These are phyloP conservation scores for Drosophila dives DNA, from an alignment of 2,888 invertebrate species.

Conservation along the genomic window DNA sequence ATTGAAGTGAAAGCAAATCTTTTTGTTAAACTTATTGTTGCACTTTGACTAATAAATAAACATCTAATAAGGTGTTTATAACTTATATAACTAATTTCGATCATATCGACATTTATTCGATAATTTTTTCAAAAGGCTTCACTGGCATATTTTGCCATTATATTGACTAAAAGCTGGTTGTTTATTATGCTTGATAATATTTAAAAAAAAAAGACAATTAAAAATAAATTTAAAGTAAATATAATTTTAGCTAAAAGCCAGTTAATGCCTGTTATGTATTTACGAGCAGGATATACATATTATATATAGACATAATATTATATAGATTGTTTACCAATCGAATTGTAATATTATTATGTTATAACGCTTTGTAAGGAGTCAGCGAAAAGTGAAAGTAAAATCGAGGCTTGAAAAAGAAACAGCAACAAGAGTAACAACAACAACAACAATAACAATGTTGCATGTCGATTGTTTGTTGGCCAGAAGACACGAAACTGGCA, in stretches of 20 bases:
- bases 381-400: constrained; percentile 54
- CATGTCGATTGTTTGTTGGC: constrained; percentile 32
- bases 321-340: constrained; percentile 4
- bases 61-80: background rate
- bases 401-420: constrained; percentile 22
- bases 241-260: background rate
- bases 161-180: background rate
- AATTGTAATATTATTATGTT: constrained; percentile 27
- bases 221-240: background rate
- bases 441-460: constrained; percentile 30
- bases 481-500: constrained; percentile 70
- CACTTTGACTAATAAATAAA: background rate
- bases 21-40: background rate
- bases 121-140: background rate
- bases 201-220: background rate
- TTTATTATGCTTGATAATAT: background rate
- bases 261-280: background rate
- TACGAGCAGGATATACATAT: constrained; percentile 3
- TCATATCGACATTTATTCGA: background rate
- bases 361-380: constrained; percentile 15
- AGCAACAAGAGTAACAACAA: constrained; percentile 6
- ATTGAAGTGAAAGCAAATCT: constrained; percentile 8
- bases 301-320: background rate
- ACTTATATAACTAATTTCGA: background rate
- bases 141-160: background rate